Evolutionary conservation across 2,888 invertebrate species (phyloP), one percentile per base, ranked within the genome.

Genomic region (Vannuccia rotundouncinata): DNA sequence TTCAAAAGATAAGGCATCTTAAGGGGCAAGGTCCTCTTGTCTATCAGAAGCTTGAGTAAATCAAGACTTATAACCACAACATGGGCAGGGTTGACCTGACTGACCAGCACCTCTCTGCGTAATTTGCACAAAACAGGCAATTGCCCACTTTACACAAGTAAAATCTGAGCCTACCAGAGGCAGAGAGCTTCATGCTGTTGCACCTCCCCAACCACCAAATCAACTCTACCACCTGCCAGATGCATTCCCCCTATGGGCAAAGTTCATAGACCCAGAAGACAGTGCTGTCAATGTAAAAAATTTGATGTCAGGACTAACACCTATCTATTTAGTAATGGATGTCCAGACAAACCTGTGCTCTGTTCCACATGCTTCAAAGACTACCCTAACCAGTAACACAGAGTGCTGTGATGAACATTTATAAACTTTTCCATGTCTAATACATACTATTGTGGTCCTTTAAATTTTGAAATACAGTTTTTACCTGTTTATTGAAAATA

Each of bases 41-140:
- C 10, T 66, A 66, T 22, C 10, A 66, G 66, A 66, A 66, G 66
- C 66, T 2, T 5, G 13, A 5, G 25, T 17, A 2, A 22, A 66
- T 66, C 66, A 5, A 66, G 25, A 66, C 66, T 22, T 66, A 66
- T 66, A 66, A 66, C 25, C 25, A n/a, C 17, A 27, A 66, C 17
- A 66, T 66, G 66, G 66, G 66, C 5, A 27, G 66, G 17, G 66
- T 66, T 66, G 66, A 66, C 66, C 25, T 66, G 66, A 66, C 66
- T 5, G 66, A 66, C 66, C 66, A 66, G 66, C 25, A 66, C 66
- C 66, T 66, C 25, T 66, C 66, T 66, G 17, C 10, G 22, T n/a
- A 66, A 66, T 5, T n/a, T 5, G 10, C 17, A 5, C 25, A 5
- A 66, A 66, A 66, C 17, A 66, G 10, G 66, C 66, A 66, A 66